Base-by-base conservation (phyloP, 2,113 vertebrate genomes). In the Leptosomus discolor region DNA sequence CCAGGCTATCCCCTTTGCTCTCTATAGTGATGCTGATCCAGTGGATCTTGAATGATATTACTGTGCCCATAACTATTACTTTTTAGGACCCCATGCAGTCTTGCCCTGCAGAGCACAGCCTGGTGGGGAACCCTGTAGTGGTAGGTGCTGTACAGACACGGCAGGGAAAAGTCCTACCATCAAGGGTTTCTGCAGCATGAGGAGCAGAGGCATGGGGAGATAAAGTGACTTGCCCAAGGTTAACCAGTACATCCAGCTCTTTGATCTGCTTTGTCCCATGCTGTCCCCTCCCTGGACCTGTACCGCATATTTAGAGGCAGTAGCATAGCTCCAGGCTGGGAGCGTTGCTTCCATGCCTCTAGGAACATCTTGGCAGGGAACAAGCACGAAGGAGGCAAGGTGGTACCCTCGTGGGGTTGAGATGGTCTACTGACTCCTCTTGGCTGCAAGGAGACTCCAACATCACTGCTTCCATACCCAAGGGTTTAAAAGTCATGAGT, bases 301-400 rank as follows among this genome's bases (percentile, higher is more conserved):
- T 48, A 39, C 45, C 68, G 24, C 7, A 1, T 53, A 36, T 18
- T 56, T 0, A 0, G 37, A 67, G 0, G 7, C 53, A 60, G 15
- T 3, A 82, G 46, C 23, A 13, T 22, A 48, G 41, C 54, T 87
- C 30, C 39, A n/a, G 60, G 36, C 18, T 63, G 45, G 20, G 8
- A 60, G 5, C 1, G 1, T 16, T 37, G 13, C 54, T 69, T 80
- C 74, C 15, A 36, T 76, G 20, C 13, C 54, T 74, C 74, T 68
- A 61, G 82, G 73, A 87, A 48, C 1, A 1, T 36, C 54, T 34
- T 53, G 68, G 19, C 46, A 85, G n/a, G n/a, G 81, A 75, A 37
- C 8, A n/a, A 77, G 64, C 46, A 58, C 0, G 4, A n/a, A 81
- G 36, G 32, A 65, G 45, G 45, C 1, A 6, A 76, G 15, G 30